Conservation (phyloP, 2,797 vertebrate species). For the Anguilla anguilla region DNA sequence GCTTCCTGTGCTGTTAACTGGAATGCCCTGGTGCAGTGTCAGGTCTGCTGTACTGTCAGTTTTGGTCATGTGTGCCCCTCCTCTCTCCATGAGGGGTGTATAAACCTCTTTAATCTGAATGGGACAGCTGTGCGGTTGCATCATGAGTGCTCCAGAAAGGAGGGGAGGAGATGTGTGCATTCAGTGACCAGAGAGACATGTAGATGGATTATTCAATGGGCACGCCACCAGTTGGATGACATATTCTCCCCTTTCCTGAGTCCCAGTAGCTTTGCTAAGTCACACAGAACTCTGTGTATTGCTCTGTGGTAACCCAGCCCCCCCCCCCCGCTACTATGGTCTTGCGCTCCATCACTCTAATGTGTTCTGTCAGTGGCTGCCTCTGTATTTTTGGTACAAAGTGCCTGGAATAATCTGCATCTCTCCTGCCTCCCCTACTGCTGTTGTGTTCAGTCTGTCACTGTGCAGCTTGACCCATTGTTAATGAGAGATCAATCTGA, state of each 20-base stretch:
- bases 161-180: neutral
- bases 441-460: slow-evolving; percentile 12
- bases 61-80: neutral
- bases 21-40: neutral
- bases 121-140: slow-evolving; percentile 12
- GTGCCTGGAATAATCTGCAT: slow-evolving; percentile 26
- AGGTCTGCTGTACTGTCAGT: neutral
- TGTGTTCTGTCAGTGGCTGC: slow-evolving; percentile 33
- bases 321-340: neutral
- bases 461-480: neutral
- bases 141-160: neutral
- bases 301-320: neutral
- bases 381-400: slow-evolving; percentile 31
- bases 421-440: neutral
- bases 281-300: neutral
- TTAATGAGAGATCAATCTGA: slow-evolving; percentile 9
- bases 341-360: slow-evolving; percentile 28
- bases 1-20: slow-evolving; percentile 1
- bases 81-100: neutral
- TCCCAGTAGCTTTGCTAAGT: neutral
- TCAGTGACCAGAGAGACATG: slow-evolving; percentile 1
- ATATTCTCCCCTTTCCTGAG: slow-evolving; percentile 8
- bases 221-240: neutral
- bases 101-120: slow-evolving; percentile 3
- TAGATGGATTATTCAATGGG: neutral